These are phyloP conservation scores for Mesorhabditis spiculigera DNA, from an alignment of 2,888 invertebrate species.

Conservation along the genomic window DNA sequence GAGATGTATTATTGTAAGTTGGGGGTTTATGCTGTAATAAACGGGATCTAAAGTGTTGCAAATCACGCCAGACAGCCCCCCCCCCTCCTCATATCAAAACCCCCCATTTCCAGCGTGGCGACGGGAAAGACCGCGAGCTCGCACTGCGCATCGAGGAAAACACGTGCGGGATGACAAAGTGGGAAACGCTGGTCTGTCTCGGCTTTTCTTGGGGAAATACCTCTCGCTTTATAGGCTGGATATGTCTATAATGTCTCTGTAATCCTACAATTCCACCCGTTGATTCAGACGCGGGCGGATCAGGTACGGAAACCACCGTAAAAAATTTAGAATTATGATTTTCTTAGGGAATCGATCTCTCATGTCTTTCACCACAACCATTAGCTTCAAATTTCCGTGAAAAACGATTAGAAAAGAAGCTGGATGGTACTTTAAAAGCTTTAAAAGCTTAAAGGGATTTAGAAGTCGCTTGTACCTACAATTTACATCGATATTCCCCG, in stretches of 20 bases:
- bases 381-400: too few species aligned
- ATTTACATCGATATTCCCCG: slow-evolving; percentile 30
- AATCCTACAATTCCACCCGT: slow-evolving; percentile 55
- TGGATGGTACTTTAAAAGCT: too few species aligned
- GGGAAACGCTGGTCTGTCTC: slow-evolving; percentile 31
- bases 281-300: slow-evolving; percentile 54
- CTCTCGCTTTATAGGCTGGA: slow-evolving; percentile 34
- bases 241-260: slow-evolving; percentile 50
- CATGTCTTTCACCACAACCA: too few species aligned
- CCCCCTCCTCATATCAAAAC: too few species aligned
- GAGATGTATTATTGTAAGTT: slow-evolving; percentile 35
- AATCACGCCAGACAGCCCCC: too few species aligned
- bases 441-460: too few species aligned
- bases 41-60: too few species aligned
- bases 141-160: slow-evolving; percentile 47
- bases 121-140: slow-evolving; percentile 40
- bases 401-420: too few species aligned
- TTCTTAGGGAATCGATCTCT: too few species aligned
- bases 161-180: slow-evolving; percentile 45
- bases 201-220: background rate
- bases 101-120: slow-evolving; percentile 19
- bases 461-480: background rate
- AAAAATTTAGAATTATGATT: too few species aligned
- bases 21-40: too few species aligned
- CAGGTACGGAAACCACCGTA: slow-evolving; percentile 10